Evolutionary conservation across 2,888 invertebrate species (phyloP).

Genomic region (Ceramica pisi): DNA sequence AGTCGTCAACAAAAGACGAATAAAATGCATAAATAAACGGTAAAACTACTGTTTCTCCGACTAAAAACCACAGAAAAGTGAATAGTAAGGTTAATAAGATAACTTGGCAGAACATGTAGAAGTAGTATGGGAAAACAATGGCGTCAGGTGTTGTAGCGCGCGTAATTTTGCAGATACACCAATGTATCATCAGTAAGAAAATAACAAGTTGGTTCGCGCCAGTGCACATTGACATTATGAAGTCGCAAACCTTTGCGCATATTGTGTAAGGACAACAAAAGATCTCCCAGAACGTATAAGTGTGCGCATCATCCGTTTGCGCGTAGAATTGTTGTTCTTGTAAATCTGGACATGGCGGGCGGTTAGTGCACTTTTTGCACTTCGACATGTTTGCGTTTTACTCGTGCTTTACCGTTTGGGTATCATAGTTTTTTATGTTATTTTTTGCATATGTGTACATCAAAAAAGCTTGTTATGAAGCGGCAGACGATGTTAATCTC

Average conservation of each 20-base stretch:
- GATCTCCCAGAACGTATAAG: conserved; percentile 21
- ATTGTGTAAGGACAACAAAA: conserved; percentile 34
- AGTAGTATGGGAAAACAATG: conserved; percentile 31
- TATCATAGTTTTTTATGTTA: background rate
- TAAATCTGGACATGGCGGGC: background rate
- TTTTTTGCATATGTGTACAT: too few relatives aligned
- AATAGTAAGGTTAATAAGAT: background rate
- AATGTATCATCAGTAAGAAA: conserved; percentile 6
- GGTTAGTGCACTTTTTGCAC: background rate
- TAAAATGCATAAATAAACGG: conserved; percentile 29
- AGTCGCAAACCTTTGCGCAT: conserved; percentile 9
- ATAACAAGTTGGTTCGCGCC: conserved; percentile 20
- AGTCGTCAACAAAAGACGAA: background rate
- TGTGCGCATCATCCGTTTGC: background rate
- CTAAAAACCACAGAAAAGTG: background rate
- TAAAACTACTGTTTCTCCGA: conserved; percentile 20
- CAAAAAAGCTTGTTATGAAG: background rate
- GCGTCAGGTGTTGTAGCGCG: background rate
- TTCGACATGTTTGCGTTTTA: background rate
- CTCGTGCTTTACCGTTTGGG: background rate
- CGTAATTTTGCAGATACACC: conserved; percentile 32
- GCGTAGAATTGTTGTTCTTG: background rate
- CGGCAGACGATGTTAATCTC: background rate
- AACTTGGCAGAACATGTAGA: conserved; percentile 40
- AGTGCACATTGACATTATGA: background rate